A percentile compares a stretch with the other conserved stretches of the same genome.
Evolutionary conservation across 1,140 invertebrate species (phyloP).

Genomic region (Drosophila teissieri): DNA sequence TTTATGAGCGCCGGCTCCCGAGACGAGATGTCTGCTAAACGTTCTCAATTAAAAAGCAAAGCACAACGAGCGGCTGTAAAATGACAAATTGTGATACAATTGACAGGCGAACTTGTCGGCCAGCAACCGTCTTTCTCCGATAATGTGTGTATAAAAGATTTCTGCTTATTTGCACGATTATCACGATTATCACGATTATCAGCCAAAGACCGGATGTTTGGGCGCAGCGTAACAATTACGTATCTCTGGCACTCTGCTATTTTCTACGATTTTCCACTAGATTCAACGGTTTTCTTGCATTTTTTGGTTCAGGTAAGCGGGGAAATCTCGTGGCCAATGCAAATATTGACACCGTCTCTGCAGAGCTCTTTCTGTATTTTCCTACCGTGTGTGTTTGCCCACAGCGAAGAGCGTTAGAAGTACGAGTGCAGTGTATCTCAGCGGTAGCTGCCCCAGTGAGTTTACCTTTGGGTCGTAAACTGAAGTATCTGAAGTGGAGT

Average conservation of each 20-base stretch:
- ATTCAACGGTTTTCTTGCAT: no score
- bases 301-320: constrained; percentile 37
- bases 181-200: constrained; percentile 20
- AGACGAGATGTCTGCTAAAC: constrained; percentile 70
- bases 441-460: constrained; percentile 66
- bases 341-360: constrained; percentile 71
- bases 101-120: constrained; percentile 37
- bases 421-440: constrained; percentile 24
- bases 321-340: constrained; percentile 61
- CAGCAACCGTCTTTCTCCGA: background rate
- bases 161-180: constrained; percentile 24
- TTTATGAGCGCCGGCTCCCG: constrained; percentile 60
- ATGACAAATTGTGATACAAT: constrained; percentile 68
- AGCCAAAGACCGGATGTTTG: constrained; percentile 36
- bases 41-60: constrained; percentile 72
- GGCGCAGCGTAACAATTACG: constrained; percentile 29
- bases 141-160: background rate
- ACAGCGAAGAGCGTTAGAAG: constrained; percentile 37
- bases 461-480: constrained; percentile 72
- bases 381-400: constrained; percentile 20
- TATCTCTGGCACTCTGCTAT: constrained; percentile 20
- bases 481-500: constrained; percentile 47
- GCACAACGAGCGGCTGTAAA: constrained; percentile 41
- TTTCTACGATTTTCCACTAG: no score
- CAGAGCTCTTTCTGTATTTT: constrained; percentile 47